Evolutionary conservation across 1,140 invertebrate genomes (phyloP).

Genomic region (Caenorhabditis brenneri): DNA sequence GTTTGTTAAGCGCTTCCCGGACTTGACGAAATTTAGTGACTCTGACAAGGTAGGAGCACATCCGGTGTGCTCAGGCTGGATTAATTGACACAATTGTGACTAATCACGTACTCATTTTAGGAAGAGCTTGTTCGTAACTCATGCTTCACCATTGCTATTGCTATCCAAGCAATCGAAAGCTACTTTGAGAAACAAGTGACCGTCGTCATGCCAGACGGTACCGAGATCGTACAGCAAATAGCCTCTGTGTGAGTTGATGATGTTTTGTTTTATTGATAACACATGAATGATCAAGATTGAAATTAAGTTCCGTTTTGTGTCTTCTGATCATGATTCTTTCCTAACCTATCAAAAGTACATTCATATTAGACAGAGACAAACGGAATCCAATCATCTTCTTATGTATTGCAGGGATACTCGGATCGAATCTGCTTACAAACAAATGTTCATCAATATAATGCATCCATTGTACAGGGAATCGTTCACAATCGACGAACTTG

Average conservation of each 20-base stretch:
- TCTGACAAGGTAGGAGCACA: constrained; percentile 1
- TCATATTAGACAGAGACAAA: not conserved
- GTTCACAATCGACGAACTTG: constrained; percentile 17
- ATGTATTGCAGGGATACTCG: not conserved
- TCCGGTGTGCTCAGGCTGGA: not conserved
- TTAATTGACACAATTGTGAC: not conserved
- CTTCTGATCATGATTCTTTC: not conserved
- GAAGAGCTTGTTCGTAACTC: constrained; percentile 13
- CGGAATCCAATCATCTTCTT: not conserved
- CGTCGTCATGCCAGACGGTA: constrained; percentile 6
- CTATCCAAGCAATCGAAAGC: constrained; percentile 21
- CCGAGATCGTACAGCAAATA: not conserved
- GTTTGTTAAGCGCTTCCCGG: not conserved
- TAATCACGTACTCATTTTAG: not conserved
- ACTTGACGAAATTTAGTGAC: not conserved
- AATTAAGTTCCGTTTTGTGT: not conserved
- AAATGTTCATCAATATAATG: constrained; percentile 4
- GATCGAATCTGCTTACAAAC: not conserved
- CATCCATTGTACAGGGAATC: constrained; percentile 13
- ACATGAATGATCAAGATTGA: not conserved
- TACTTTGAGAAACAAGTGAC: not conserved
- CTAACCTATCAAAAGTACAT: not conserved
- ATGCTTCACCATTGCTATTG: not conserved
- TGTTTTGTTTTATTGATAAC: not conserved
- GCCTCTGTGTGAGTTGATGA: not conserved